A percentile compares a stretch with the other conserved stretches of the same genome.
Evolutionary conservation across 2,797 vertebrate genomes (phyloP).

Genomic region (Melanotaenia trifasciata): DNA sequence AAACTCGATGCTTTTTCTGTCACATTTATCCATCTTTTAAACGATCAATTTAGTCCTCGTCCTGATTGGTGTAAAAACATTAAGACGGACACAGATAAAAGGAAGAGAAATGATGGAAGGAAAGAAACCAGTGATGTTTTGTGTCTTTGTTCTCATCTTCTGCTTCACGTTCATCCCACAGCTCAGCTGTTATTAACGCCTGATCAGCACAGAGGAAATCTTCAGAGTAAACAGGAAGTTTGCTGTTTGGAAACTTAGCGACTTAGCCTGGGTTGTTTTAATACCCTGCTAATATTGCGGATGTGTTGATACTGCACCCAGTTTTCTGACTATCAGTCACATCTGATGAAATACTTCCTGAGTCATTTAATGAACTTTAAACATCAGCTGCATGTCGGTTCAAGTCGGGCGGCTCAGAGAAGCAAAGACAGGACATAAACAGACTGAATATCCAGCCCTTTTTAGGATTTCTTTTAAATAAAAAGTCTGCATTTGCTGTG

Average conservation of each 20-base stretch:
- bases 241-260: constrained; percentile 48
- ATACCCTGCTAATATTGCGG: constrained; percentile 5
- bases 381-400: not conserved
- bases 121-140: not conserved
- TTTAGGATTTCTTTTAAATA: no score
- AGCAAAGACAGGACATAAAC: not conserved
- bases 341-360: constrained; percentile 41
- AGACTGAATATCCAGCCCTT: no score
- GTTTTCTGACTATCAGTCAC: not conserved
- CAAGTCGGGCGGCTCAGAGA: not conserved
- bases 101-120: not conserved
- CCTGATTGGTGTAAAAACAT: not conserved
- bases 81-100: not conserved
- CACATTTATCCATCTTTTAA: not conserved
- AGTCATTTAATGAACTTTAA: constrained; percentile 17
- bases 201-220: constrained; percentile 63
- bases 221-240: constrained; percentile 70
- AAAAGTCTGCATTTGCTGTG: not conserved
- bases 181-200: constrained; percentile 43
- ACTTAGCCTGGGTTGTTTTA: constrained; percentile 1
- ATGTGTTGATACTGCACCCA: not conserved
- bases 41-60: no score
- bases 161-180: not conserved
- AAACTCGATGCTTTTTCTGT: not conserved
- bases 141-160: constrained; percentile 31